Base-by-base conservation (phyloP, 2,797 vertebrate genomes). In the Smutsia gigantea region DNA sequence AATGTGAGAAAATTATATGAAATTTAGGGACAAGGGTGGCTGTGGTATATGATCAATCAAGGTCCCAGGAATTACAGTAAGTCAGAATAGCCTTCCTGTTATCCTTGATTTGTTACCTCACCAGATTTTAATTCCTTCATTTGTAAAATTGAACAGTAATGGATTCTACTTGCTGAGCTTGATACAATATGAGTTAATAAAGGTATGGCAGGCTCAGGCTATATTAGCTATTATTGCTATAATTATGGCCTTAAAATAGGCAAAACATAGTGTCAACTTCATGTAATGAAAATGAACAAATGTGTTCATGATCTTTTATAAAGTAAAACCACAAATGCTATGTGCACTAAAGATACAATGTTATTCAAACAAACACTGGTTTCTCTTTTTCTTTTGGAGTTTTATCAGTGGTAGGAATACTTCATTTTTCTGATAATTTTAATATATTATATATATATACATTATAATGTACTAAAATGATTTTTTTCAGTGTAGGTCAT, bases 1-100 rank as follows among this genome's bases (percentile, higher is more conserved):
- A 57, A 85, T 69, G 25, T 57, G 84, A 89, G 87, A 78, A 57
- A 96, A 94, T 51, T 95, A 94, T 51, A 46, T n/a, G 34, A 88
- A 59, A 46, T 72, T 42, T 46, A 49, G 63, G 37, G 37, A 19
- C 39, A 68, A 21, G 1, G 13, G 27, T 55, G 42, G 2, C 27
- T 61, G 17, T 18, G 46, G 25, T 2, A 18, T 2, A 10, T 27
- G 34, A 29, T 82, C 13, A 17, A 82, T 27, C 25, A 59, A 39
- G 39, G 77, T 46, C 66, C 81, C 23, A 34, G 51, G 49, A 42
- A 46, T 7, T 14, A 61, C 46, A 66, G 39, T 51, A 29, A 42
- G 1, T 55, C 12, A 87, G 77, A 77, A 27, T 10, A 72, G 37
- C 31, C 61, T 91, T 88, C 53, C 42, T 34, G 5, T 27, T 46